These are phyloP conservation scores for Sminthopsis crassicaudata DNA, from an alignment of 2,113 vertebrate species.

Conservation along the genomic window DNA sequence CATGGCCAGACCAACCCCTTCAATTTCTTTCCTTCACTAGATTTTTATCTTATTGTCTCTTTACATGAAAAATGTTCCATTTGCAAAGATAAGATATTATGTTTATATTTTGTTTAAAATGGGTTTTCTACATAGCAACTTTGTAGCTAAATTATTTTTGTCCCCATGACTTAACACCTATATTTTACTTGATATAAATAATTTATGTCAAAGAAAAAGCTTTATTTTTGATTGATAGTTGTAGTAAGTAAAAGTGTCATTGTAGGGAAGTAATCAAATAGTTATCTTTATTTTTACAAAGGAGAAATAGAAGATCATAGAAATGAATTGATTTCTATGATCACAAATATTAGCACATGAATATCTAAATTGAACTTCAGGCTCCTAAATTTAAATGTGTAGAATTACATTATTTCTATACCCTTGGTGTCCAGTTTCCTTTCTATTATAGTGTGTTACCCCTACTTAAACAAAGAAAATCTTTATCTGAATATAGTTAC, in stretches of 20 bases:
- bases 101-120: not conserved
- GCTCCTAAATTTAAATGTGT: not conserved
- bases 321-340: not conserved
- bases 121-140: not conserved
- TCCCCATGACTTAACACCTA: not conserved
- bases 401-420: not conserved
- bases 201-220: not conserved
- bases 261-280: not conserved
- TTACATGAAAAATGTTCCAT: not conserved
- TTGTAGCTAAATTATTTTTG: not conserved
- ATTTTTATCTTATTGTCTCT: not conserved
- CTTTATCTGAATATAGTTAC: not conserved
- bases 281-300: not conserved
- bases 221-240: not conserved
- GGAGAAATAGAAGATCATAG: not conserved
- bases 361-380: not conserved
- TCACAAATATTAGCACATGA: not conserved
- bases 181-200: not conserved
- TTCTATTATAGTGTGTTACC: not conserved
- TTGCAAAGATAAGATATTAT: not conserved
- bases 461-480: not conserved
- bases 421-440: not conserved
- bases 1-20: not conserved
- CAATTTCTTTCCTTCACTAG: not conserved
- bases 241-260: not conserved